Base-by-base conservation (phyloP, 2,797 vertebrate genomes). In the Toxotes lorentzi region DNA sequence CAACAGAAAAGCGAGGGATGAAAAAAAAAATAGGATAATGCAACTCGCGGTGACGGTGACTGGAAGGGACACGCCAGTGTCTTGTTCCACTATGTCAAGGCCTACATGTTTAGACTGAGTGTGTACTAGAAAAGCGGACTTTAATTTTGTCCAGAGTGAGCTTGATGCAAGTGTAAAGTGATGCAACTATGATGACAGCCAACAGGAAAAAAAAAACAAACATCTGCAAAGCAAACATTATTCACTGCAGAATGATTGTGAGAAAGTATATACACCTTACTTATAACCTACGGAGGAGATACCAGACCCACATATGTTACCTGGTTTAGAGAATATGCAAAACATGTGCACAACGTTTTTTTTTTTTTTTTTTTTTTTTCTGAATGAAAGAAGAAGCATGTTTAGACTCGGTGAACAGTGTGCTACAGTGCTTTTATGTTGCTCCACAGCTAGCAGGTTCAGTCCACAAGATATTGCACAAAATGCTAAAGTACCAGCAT, bases 151-250 rank as follows among this genome's bases (percentile, higher is more conserved):
- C 69, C 66, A 75, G 32, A 12, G 24, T 76, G 63, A 79, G 69
- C 34, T 70, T 63, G 64, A 70, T 70, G 69, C 32, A 70, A 76
- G 71, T 51, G 41, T 70, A 51, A 85, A 68, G 47, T 82, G 58
- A 85, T 76, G 77, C 73, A 89, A 86, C 21, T 34, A 62, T 80
- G 77, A 79, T 38, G 65, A 74, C 53, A 76, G n/a, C 56, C 51
- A 45, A 30, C 14, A 64, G 54, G 56, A 51, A 75, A 73, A 54
- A 51, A 75, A 73, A 54, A 76, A 47, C 34, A 54, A 23, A 53
- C 40, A 68, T 73, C 43, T 43, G 48, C 56, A 30, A 30, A 30
- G 27, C 27, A 35, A 35, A 35, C 6, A 5, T 35, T 35, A 35
- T 53, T 43, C 10, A 38, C 7, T 38, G 38, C 32, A 56, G 13